Conservation (phyloP, 2,888 invertebrate genomes). For the Dryocosmus kuriphilus region DNA sequence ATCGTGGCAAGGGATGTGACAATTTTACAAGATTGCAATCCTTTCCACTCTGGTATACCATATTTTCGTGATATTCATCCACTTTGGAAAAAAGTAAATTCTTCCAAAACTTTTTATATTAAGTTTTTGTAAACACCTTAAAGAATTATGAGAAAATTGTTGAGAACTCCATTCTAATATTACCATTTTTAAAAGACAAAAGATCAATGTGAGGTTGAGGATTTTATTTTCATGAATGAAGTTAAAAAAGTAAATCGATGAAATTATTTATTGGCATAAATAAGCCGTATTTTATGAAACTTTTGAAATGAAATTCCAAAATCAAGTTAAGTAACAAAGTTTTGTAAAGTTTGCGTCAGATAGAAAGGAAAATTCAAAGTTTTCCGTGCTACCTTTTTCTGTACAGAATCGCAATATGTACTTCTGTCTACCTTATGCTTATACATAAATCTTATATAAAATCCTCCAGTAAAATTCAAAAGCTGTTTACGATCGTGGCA, state of each 20-base stretch:
- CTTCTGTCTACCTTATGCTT: neutral
- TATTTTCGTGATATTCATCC: no score
- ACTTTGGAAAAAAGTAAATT: no score
- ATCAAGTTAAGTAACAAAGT: slow-evolving; percentile 4
- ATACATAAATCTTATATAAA: neutral
- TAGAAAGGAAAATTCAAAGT: slow-evolving; percentile 4
- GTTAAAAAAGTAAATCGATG: no score
- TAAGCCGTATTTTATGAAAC: no score
- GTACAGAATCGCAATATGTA: neutral
- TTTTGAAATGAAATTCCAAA: neutral
- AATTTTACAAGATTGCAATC: slow-evolving; percentile 14
- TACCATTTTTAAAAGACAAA: no score
- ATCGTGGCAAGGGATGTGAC: slow-evolving; percentile 4
- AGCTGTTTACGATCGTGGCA: neutral
- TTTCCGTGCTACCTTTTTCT: neutral
- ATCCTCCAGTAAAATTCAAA: slow-evolving; percentile 2
- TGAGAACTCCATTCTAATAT: no score
- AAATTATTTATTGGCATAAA: no score
- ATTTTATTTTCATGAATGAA: no score
- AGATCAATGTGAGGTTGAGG: no score
- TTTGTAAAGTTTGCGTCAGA: neutral
- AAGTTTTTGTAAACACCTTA: no score
- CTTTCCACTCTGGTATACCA: neutral
- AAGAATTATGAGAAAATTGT: no score
- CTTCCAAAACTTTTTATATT: no score